These are phyloP conservation scores for Teleogryllus oceanicus DNA, from an alignment of 2,888 invertebrate genomes.

Conservation along the genomic window DNA sequence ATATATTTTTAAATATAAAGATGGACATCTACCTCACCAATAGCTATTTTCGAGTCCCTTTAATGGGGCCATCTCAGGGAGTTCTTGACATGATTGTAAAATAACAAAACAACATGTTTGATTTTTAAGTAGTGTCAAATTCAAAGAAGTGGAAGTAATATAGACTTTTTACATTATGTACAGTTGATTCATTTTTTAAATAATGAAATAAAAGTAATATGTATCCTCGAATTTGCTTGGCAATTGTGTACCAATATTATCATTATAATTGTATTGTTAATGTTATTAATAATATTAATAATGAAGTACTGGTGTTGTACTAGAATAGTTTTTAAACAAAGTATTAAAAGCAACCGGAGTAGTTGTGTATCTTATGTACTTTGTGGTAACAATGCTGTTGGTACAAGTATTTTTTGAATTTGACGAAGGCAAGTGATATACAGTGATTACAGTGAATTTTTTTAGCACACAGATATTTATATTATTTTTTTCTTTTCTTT, in stretches of 20 bases:
- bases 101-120: slow-evolving; percentile 22
- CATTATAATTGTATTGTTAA: slow-evolving; percentile 26
- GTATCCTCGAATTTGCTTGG: slow-evolving; percentile 34
- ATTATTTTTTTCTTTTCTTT: no score
- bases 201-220: slow-evolving; percentile 31
- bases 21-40: slow-evolving; percentile 11
- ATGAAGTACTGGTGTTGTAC: slow-evolving; percentile 4
- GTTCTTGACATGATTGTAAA: not conserved
- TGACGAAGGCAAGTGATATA: not conserved
- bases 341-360: not conserved
- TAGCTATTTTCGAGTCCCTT: slow-evolving; percentile 9
- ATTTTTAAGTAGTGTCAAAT: slow-evolving; percentile 31
- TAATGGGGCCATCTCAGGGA: not conserved
- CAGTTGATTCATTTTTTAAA: slow-evolving; percentile 32
- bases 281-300: slow-evolving; percentile 18
- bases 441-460: not conserved
- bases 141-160: slow-evolving; percentile 25
- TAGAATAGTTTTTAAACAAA: slow-evolving; percentile 18
- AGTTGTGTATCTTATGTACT: slow-evolving; percentile 18
- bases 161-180: slow-evolving; percentile 35
- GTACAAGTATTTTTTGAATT: not conserved
- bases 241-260: slow-evolving; percentile 36
- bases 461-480: not conserved
- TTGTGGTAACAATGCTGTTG: not conserved
- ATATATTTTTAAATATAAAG: slow-evolving; percentile 18